A percentile compares a stretch with the other conserved stretches of the same genome.
phyloP scores from a whole-genome alignment of 2,888 invertebrate genomes.

The Plutella xylostella region DNA sequence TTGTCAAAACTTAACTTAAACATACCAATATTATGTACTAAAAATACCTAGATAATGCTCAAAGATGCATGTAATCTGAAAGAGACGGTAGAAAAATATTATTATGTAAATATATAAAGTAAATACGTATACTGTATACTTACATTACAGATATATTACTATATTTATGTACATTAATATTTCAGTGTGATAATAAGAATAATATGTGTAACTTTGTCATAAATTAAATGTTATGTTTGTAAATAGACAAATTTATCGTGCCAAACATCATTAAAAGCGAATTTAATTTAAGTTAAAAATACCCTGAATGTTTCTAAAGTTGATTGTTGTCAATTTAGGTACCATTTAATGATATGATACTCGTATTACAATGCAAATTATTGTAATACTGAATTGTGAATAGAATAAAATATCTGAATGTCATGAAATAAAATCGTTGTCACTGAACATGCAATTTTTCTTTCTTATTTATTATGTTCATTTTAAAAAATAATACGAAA shows the following conservation, averaged over 20 bases:
- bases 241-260: constrained; percentile 36
- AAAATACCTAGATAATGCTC: too few species aligned
- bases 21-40: too few species aligned
- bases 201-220: constrained; percentile 8
- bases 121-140: constrained; percentile 2
- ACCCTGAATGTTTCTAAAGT: constrained; percentile 19
- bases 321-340: constrained; percentile 30
- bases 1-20: too few species aligned
- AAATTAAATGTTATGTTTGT: constrained; percentile 28
- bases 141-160: constrained; percentile 13
- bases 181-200: constrained; percentile 25
- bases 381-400: constrained; percentile 46
- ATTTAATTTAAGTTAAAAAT: not conserved
- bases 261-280: constrained; percentile 24
- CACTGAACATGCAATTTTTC: constrained; percentile 5
- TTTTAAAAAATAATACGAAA: not conserved
- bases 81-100: too few species aligned
- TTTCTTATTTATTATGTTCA: not conserved
- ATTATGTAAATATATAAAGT: not conserved
- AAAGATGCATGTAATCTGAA: too few species aligned
- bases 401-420: constrained; percentile 51
- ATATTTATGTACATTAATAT: too few species aligned
- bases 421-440: constrained; percentile 30
- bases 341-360: not conserved
- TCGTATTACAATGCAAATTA: constrained; percentile 20